Percentiles rank a stretch among this genome's conserved stretches.
Conservation (phyloP, 2,888 invertebrate species). For the Caenorhabditis panamensis region DNA sequence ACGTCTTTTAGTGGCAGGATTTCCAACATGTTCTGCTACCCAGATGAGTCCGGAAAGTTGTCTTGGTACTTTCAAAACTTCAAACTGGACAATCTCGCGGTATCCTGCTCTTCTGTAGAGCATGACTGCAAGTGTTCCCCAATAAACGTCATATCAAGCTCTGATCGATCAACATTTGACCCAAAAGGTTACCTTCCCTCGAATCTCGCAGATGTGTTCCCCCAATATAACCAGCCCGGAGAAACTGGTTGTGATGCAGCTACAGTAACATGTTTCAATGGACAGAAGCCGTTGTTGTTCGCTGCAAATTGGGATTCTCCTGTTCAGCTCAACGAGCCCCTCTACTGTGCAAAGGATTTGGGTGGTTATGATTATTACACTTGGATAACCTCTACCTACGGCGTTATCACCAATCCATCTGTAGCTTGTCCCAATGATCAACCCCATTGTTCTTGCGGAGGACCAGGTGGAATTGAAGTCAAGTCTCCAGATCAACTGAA, state of each 20-base stretch:
- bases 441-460: too few relatives aligned
- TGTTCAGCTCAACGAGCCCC: neutral
- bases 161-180: neutral
- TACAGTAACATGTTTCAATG: neutral
- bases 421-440: too few relatives aligned
- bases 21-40: neutral
- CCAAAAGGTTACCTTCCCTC: neutral
- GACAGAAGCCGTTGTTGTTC: neutral
- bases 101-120: neutral
- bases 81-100: neutral
- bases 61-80: neutral
- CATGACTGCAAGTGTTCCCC: neutral
- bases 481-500: too few relatives aligned
- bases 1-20: neutral
- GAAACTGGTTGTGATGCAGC: neutral
- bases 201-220: neutral
- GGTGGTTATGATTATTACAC: too few relatives aligned
- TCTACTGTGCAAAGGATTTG: neutral
- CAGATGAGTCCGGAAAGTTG: neutral
- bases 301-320: neutral
- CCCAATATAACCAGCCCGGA: neutral
- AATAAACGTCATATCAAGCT: neutral
- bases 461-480: too few relatives aligned
- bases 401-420: too few relatives aligned
- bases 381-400: too few relatives aligned